phyloP scores from a whole-genome alignment of 2,888 invertebrate genomes.

The Drosophila maculinotata region DNA sequence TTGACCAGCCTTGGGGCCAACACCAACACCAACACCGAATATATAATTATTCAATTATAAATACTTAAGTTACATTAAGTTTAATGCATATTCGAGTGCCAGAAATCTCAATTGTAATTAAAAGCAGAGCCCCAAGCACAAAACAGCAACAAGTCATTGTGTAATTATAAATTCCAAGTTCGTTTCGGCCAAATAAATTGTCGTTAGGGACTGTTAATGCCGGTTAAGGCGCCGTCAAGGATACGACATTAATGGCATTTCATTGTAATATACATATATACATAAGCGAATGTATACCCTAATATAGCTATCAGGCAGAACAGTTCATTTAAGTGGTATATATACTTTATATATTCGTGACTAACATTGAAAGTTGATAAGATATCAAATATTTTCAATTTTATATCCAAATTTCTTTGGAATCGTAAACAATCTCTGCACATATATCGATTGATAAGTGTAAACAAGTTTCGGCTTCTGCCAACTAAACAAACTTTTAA shows the following conservation, averaged over 20 bases:
- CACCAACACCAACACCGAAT: not conserved
- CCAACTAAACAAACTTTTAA: not conserved
- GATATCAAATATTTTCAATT: too few relatives aligned
- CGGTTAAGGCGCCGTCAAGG: constrained; percentile 25
- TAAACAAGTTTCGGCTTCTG: not conserved
- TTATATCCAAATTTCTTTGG: too few relatives aligned
- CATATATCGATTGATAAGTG: not conserved
- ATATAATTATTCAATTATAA: constrained; percentile 36
- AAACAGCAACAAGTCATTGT: constrained; percentile 39
- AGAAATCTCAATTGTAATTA: constrained; percentile 50
- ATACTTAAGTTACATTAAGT: constrained; percentile 21
- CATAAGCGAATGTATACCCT: not conserved
- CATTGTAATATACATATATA: not conserved
- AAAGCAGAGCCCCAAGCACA: constrained; percentile 24
- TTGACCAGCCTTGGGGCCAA: constrained; percentile 30
- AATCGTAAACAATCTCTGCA: too few relatives aligned
- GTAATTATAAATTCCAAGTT: constrained; percentile 58
- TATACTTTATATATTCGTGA: too few relatives aligned
- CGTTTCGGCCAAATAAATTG: constrained; percentile 30
- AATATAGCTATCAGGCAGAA: not conserved
- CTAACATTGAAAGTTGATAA: too few relatives aligned
- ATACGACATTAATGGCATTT: constrained; percentile 6
- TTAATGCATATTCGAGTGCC: constrained; percentile 24
- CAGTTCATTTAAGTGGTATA: too few relatives aligned
- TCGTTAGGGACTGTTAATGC: constrained; percentile 22